Evolutionary conservation across 2,888 invertebrate species (phyloP).

Genomic region (Pogonocherus hispidulus): DNA sequence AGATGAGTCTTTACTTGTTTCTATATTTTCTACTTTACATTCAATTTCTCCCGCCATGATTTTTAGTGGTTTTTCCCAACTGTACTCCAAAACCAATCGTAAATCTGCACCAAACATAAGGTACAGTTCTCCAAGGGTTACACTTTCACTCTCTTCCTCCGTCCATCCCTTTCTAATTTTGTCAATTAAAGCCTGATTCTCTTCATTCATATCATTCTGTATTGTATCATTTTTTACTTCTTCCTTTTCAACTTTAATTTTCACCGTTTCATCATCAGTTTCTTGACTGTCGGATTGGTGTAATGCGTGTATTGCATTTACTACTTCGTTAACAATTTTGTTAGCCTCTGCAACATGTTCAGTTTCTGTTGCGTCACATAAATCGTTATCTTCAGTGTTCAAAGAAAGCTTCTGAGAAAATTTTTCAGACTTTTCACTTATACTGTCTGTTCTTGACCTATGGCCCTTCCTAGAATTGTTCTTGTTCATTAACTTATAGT

Average conservation of each 20-base stretch:
- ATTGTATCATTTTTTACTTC: conserved; percentile 52
- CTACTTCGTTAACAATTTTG: conserved; percentile 59
- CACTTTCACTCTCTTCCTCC: conserved; percentile 78
- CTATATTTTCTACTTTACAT: conserved; percentile 46
- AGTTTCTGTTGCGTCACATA: conserved; percentile 40
- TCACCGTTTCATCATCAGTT: neutral
- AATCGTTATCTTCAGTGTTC: conserved; percentile 39
- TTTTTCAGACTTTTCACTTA: conserved; percentile 50
- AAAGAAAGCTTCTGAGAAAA: conserved; percentile 39
- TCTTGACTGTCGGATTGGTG: conserved; percentile 43
- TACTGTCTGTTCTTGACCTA: conserved; percentile 47
- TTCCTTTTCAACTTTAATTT: conserved; percentile 22
- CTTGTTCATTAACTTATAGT: conserved; percentile 41
- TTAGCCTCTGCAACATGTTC: conserved; percentile 43
- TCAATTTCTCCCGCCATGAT: conserved; percentile 33
- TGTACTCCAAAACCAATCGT: conserved; percentile 83
- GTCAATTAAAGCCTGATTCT: conserved; percentile 54
- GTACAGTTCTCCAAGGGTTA: conserved; percentile 92
- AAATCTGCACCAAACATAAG: conserved; percentile 86
- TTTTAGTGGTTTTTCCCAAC: conserved; percentile 74
- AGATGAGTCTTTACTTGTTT: conserved; percentile 20
- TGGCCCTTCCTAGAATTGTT: conserved; percentile 39
- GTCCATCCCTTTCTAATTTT: conserved; percentile 84
- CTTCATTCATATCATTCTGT: conserved; percentile 35
- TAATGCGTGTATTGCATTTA: conserved; percentile 61